phyloP scores from a whole-genome alignment of 2,113 vertebrate genomes.

The Montifringilla adamsi region DNA sequence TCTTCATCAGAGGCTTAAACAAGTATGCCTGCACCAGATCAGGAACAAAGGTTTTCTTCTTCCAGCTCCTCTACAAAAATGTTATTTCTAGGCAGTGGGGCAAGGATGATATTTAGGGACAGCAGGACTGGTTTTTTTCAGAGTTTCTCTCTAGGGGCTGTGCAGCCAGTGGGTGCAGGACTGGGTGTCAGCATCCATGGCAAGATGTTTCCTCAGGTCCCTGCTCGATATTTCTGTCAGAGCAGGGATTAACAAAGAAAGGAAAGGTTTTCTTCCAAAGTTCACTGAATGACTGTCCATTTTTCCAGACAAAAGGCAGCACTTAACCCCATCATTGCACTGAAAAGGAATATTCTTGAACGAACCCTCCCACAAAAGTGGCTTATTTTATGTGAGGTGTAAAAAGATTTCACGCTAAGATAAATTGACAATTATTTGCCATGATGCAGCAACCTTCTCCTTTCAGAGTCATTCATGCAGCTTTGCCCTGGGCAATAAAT shows the following conservation, averaged over 20 bases:
- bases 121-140: background rate
- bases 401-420: background rate
- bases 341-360: background rate
- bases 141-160: background rate
- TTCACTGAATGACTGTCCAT: background rate
- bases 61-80: background rate
- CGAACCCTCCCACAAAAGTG: background rate
- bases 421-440: background rate
- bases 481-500: background rate
- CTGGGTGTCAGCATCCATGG: background rate
- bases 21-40: accelerated
- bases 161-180: background rate
- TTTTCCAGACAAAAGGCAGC: background rate
- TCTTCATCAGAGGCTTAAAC: background rate
- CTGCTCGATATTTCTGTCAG: background rate
- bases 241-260: background rate
- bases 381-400: background rate
- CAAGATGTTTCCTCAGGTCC: background rate
- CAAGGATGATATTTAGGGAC: background rate
- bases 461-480: background rate
- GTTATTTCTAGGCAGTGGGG: background rate
- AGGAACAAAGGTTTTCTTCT: background rate
- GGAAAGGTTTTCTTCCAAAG: background rate
- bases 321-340: background rate
- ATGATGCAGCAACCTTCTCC: background rate